These are phyloP conservation scores for Amniataba percoides DNA, from an alignment of 2,797 vertebrate genomes.

Conservation along the genomic window DNA sequence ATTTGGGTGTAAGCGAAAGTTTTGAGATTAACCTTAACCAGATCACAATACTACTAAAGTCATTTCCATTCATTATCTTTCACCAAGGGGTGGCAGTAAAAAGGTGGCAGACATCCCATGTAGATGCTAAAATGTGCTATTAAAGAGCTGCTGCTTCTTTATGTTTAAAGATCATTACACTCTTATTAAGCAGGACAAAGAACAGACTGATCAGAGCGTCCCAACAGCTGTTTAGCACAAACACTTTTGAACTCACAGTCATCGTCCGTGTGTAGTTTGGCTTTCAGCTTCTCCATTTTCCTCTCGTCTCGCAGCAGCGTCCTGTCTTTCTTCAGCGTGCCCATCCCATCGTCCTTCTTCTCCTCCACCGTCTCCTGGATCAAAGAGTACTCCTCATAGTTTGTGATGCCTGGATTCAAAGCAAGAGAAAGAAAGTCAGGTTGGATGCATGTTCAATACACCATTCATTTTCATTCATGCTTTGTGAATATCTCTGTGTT, in stretches of 20 bases:
- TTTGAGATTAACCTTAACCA: not conserved
- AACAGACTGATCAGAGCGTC: not conserved
- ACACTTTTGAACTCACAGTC: constrained; percentile 88
- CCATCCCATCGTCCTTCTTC: constrained; percentile 94
- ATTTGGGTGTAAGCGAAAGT: not conserved
- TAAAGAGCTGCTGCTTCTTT: not conserved
- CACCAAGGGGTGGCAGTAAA: not conserved
- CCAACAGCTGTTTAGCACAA: not conserved
- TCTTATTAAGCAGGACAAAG: not conserved
- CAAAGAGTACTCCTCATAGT: constrained; percentile 99
- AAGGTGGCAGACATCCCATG: not conserved
- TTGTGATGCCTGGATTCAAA: constrained; percentile 92
- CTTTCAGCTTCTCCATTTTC: constrained; percentile 99
- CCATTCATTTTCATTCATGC: too few relatives aligned
- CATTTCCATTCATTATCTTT: not conserved
- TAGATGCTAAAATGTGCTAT: not conserved
- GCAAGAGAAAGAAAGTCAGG: not conserved
- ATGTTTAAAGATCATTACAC: not conserved
- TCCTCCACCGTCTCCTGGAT: constrained; percentile 96
- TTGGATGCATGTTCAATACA: too few relatives aligned
- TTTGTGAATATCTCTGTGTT: too few relatives aligned
- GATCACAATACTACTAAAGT: not conserved
- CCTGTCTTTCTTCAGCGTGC: constrained; percentile 95
- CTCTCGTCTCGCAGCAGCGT: constrained; percentile 94
- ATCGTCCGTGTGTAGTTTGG: constrained; percentile 98